Evolutionary conservation across 2,113 vertebrate genomes (phyloP).

Genomic region (Arizona elegans): DNA sequence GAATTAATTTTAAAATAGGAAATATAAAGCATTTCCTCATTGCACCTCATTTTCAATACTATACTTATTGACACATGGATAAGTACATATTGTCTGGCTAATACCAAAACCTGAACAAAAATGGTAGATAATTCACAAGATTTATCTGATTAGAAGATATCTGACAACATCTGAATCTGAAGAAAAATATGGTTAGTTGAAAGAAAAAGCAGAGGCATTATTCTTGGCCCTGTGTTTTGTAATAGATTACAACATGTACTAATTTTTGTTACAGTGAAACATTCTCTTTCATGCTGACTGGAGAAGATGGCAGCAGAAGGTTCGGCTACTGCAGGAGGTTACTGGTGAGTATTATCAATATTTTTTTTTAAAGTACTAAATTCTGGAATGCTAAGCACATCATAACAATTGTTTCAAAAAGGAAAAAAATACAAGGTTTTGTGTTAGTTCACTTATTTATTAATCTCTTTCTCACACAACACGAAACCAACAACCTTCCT

Average conservation of each 20-base stretch:
- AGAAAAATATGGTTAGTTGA: neutral
- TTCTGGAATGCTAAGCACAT: neutral
- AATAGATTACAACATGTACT: neutral
- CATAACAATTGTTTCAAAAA: neutral
- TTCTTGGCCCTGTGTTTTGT: neutral
- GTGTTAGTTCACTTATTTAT: neutral
- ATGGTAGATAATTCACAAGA: neutral
- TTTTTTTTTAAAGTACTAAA: neutral
- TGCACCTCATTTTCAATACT: neutral
- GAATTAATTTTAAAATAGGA: conserved; percentile 28
- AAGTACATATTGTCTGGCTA: neutral
- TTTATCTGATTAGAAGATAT: neutral
- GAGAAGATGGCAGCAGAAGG: conserved; percentile 93
- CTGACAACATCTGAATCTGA: neutral
- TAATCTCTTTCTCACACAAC: neutral
- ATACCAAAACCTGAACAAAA: neutral
- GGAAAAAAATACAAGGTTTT: neutral
- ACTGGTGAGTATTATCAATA: conserved; percentile 79
- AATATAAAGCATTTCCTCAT: neutral
- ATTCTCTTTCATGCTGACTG: conserved; percentile 99
- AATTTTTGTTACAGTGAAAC: conserved; percentile 84
- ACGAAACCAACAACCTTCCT: neutral
- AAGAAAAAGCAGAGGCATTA: neutral
- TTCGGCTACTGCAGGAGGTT: conserved; percentile 97
- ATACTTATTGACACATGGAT: neutral